phyloP scores from a whole-genome alignment of 2,797 vertebrate species.

The Leptatherina wallacei region DNA sequence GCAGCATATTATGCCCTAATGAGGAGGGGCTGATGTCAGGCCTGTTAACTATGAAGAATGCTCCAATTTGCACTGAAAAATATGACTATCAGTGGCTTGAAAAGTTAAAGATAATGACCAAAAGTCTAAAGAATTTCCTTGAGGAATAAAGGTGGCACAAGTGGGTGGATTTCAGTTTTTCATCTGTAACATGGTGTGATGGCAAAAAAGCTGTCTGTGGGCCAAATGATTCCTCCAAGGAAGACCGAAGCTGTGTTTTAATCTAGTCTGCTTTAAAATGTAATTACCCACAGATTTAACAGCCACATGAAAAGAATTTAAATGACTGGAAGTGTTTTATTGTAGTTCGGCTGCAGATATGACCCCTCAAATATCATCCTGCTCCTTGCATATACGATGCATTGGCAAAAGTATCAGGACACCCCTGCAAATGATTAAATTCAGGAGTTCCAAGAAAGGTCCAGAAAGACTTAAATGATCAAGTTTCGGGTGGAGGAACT shows the following conservation, averaged over 20 bases:
- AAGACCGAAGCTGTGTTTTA: background rate
- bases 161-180: background rate
- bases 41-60: constrained; percentile 10
- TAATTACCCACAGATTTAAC: background rate
- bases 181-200: background rate
- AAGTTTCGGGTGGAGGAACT: no score
- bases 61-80: constrained; percentile 1
- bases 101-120: background rate
- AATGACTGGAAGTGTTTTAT: background rate
- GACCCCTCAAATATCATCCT: background rate
- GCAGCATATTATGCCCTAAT: constrained; percentile 38
- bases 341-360: background rate
- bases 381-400: background rate
- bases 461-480: no score
- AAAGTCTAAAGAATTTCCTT: background rate
- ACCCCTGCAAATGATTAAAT: background rate
- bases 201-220: background rate
- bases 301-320: background rate
- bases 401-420: background rate
- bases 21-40: constrained; percentile 29
- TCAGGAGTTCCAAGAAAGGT: no score
- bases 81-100: background rate
- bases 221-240: background rate
- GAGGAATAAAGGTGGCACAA: background rate
- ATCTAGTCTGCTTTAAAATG: background rate